Base-by-base conservation (phyloP, 2,113 vertebrate genomes). In the Plectropomus leopardus region DNA sequence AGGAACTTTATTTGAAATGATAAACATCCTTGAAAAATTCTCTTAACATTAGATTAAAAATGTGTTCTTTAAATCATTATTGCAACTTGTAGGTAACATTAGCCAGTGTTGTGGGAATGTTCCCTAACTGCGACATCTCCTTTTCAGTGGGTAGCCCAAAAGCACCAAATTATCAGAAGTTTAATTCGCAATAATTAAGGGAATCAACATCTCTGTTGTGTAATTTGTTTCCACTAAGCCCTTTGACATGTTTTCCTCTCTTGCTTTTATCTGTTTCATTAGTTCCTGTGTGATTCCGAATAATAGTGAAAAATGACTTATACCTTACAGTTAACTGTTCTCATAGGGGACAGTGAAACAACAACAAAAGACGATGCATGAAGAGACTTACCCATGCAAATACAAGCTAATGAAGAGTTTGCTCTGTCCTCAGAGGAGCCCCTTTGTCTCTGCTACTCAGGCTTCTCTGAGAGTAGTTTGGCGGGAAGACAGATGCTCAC, bases 361-460 rank as follows among this genome's bases (percentile, higher is more conserved):
- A 72, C 73, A 50, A 7, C 1, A 26, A 55, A 28, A 61, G 44
- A 64, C 2, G 3, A 72, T 60, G 68, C 76, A 66, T 34, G 61
- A 75, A 82, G 65, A 71, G 36, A 82, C 61, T 77, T 79, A 86
- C 59, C 80, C 80, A 78, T 87, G 83, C 86, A 91, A 86, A 82
- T 72, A 67, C 44, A 76, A 61, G 72, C 68, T 92, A 88, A 91
- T 93, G 70, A 87, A 75, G 80, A 89, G 75, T 85, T 83, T 70
- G 76, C 28, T 78, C 34, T 57, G 6, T 76, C 72, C 68, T 80
- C 81, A 60, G 28, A 72, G 69, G 59, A 50, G 74, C 45, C 71
- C 32, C 61, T 77, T 86, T 84, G 82, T 86, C 80, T 75, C 77
- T 44, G 53, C 36, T 53, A 28, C 68, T 69, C 65, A 60, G 51